Base-by-base conservation (phyloP, 2,888 invertebrate genomes). In the Macropis europaea region DNA sequence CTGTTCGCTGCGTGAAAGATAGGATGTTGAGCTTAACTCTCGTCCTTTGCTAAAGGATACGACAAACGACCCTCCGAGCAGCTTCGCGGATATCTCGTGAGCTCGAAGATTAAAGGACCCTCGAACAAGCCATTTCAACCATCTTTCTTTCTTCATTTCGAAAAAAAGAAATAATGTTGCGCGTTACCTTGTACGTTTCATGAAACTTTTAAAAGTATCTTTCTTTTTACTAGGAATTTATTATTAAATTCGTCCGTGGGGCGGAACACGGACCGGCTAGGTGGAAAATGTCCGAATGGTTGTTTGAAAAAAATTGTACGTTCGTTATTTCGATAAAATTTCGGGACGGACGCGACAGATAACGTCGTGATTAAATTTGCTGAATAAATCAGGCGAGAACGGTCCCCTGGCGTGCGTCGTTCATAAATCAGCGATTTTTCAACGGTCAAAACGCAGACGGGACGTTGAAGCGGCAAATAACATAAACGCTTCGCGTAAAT, bases 1-100 rank as follows among this genome's bases (percentile, higher is more conserved):
- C 64, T n/a, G n/a, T 36, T 45, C 28, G 57, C 62, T 52, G 56
- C 17, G 36, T 57, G 63, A 52, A 42, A 38, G 54, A 69, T 60
- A 56, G 66, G 67, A 70, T 73, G 76, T 76, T 75, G 50, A 75
- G 69, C 64, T 73, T 69, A 68, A 82, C 72, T 57, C 42, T 63
- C 57, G 13, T 43, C 60, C 47, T 36, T 24, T 19, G 38, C 13
- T 60, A 72, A 72, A 77, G 54, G 72, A 82, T 75, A 73, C 73
- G 73, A 68, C 61, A 60, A 75, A 81, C 69, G 76, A 77, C 71
- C 77, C 71, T 72, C 68, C 63, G 61, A 67, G 73, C 61, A 63
- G 45, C 42, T 38, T 32, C 43, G 45, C 48, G 48, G 73, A 78
- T 78, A 77, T 74, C 67, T 77, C 73, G 59, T 40, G 52, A 15